A percentile compares a stretch with the other conserved stretches of the same genome.
Evolutionary conservation across 1,140 invertebrate genomes (phyloP).

Genomic region (Lepidurus arcticus): DNA sequence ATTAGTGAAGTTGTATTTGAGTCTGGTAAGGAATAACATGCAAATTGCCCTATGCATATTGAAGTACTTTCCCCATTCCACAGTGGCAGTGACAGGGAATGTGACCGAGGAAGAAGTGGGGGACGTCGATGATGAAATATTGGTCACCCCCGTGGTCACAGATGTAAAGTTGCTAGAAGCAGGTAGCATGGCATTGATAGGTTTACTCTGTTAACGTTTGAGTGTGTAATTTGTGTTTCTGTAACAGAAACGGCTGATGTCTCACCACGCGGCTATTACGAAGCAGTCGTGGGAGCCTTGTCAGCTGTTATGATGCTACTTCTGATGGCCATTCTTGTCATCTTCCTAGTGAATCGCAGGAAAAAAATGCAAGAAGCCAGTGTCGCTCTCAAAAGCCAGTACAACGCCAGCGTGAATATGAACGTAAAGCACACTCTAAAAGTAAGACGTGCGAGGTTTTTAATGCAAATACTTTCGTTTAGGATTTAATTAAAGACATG

Average conservation of each 20-base stretch:
- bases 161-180: neutral
- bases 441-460: neutral
- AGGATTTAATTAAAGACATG: neutral
- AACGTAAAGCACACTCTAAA: neutral
- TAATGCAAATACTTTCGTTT: neutral
- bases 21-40: constrained; percentile 50
- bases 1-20: constrained; percentile 69
- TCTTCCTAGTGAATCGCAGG: constrained; percentile 59
- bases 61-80: neutral
- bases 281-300: constrained; percentile 64
- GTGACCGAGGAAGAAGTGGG: neutral
- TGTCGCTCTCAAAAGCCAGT: constrained; percentile 29
- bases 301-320: constrained; percentile 64
- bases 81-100: neutral
- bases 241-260: neutral
- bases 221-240: neutral
- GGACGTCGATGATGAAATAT: constrained; percentile 3
- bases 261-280: constrained; percentile 51
- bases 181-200: neutral
- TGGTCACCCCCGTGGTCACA: neutral
- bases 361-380: constrained; percentile 46
- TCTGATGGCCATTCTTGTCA: constrained; percentile 59
- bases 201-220: no score
- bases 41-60: neutral
- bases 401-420: neutral